A percentile compares a stretch with the other conserved stretches of the same genome.
Conservation (phyloP, 1,140 invertebrate genomes). For the Diorhabda sublineata region DNA sequence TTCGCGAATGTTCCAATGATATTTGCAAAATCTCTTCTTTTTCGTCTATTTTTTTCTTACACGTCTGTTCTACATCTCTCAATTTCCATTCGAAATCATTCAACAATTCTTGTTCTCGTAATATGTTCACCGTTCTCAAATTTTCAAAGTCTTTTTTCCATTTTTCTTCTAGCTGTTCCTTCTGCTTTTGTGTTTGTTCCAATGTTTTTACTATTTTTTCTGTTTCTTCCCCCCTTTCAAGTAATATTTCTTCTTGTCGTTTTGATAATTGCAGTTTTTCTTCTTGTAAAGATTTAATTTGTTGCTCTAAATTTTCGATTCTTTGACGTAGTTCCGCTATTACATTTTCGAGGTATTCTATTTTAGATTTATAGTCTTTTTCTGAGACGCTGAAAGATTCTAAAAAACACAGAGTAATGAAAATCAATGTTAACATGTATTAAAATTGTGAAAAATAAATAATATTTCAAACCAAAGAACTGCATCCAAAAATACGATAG, state of each 20-base stretch:
- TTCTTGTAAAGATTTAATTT: constrained; percentile 48
- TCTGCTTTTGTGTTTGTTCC: constrained; percentile 56
- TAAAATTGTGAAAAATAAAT: neutral
- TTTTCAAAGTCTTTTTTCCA: constrained; percentile 62
- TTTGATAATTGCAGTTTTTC: constrained; percentile 49
- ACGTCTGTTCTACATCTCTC: constrained; percentile 58
- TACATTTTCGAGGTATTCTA: constrained; percentile 49
- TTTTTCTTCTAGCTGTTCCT: constrained; percentile 54
- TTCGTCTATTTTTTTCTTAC: constrained; percentile 59
- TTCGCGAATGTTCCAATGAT: constrained; percentile 48
- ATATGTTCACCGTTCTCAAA: constrained; percentile 53
- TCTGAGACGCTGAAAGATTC: constrained; percentile 35
- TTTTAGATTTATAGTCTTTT: constrained; percentile 38
- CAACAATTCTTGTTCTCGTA: constrained; percentile 59
- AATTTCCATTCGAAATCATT: constrained; percentile 69
- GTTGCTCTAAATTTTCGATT: constrained; percentile 50
- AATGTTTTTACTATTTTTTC: constrained; percentile 55
- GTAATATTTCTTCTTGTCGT: constrained; percentile 42
- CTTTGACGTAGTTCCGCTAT: constrained; percentile 50
- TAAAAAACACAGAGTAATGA: constrained; percentile 16
- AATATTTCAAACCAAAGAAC: neutral
- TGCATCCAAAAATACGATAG: too few relatives aligned
- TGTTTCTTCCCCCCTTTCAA: constrained; percentile 50
- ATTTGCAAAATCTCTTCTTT: constrained; percentile 52
- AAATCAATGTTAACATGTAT: too few relatives aligned